Evolutionary conservation across 2,888 invertebrate genomes (phyloP), one percentile per base, ranked within the genome.

Genomic region (Tachina grossa): DNA sequence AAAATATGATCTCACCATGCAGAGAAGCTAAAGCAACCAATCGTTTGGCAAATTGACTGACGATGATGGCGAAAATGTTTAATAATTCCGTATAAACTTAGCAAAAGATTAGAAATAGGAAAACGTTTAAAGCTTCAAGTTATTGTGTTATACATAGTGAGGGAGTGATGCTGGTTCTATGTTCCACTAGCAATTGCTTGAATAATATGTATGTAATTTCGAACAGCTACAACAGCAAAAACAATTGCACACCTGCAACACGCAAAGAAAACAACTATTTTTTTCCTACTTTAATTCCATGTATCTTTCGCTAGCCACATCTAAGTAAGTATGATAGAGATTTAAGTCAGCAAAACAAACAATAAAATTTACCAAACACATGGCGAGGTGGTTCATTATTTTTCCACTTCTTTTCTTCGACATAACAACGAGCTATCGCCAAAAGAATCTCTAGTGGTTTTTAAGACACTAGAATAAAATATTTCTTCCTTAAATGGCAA

Each of bases 161-260:
- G 69, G 79, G 57, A 22, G 43, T 74, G 59, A 57, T 77, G 83
- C 31, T 49, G 68, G 41, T 55, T 77, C 39, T 78, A 63, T 63
- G 47, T 47, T 43, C 22, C 57, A 51, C 68, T 53, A 75, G 51
- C 59, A 79, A 68, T 63, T 72, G 59, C 74, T 79, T 66, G 59
- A 71, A 79, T 76, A 66, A 79, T 53, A 72, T 72, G 31, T 31
- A 31, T 31, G 65, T 80, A 57, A 65, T 68, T 71, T 76, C 22
- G 49, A 72, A 22, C 31, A 65, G 51, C 53, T 63, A 39, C 13
- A 66, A 61, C 19, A 76, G 61, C 31, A 31, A 53, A 78, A 69
- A 71, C 69, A 82, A 65, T n/a, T 85, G 85, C 83, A 85, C 85
- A 85, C 85, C 85, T 83, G 85, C 85, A 85, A 83, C 83, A 85